Percentiles rank a stretch among this genome's conserved stretches.
These are phyloP conservation scores for Cairina moschata DNA, from an alignment of 2,113 vertebrate species.

Conservation along the genomic window DNA sequence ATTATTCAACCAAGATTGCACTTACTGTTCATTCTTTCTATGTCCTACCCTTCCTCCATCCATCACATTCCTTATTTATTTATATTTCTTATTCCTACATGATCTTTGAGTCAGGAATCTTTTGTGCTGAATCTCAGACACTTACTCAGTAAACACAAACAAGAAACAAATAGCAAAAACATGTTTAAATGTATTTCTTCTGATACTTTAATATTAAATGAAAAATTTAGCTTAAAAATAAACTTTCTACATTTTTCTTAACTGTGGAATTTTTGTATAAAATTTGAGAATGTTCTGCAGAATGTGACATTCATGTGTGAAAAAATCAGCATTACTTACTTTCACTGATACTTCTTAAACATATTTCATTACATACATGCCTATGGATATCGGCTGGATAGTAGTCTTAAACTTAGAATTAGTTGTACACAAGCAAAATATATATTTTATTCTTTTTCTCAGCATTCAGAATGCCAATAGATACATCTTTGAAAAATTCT, in stretches of 20 bases:
- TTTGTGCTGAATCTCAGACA: background rate
- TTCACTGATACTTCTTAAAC: background rate
- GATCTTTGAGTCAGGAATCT: background rate
- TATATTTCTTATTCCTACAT: background rate
- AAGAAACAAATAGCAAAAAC: background rate
- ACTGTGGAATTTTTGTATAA: background rate
- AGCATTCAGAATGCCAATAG: background rate
- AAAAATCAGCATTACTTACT: background rate
- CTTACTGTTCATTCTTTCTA: background rate
- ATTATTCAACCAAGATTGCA: background rate
- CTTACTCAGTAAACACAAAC: background rate
- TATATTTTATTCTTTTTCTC: background rate
- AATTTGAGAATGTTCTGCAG: background rate
- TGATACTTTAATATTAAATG: background rate
- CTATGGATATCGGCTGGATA: background rate
- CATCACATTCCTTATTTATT: background rate
- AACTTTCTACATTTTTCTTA: background rate
- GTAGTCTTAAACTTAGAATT: background rate
- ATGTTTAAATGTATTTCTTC: background rate
- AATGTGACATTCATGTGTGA: background rate
- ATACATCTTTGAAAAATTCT: background rate
- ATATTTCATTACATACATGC: background rate
- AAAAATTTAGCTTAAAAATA: background rate
- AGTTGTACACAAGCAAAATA: background rate
- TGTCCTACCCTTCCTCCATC: fast-evolving